Conservation (phyloP, 2,888 invertebrate species). For the Rugalucina vietnamica region DNA sequence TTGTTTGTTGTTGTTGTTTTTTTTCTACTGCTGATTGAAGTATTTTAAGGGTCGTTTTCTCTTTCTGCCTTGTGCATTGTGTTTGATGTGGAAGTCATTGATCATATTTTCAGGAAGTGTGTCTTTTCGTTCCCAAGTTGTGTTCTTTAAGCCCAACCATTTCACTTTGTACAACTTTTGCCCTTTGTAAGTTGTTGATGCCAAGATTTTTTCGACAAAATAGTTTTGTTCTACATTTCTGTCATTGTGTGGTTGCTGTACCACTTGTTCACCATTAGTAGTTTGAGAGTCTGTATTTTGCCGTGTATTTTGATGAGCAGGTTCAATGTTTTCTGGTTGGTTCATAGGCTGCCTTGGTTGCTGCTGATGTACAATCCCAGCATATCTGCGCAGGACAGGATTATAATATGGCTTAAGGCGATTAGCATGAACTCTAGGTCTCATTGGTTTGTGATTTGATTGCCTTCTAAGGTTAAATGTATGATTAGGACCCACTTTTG, state of each 20-base stretch:
- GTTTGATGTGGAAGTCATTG: neutral
- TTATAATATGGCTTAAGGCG: neutral
- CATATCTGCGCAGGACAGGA: neutral
- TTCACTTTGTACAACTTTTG: conserved; percentile 10
- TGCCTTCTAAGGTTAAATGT: conserved; percentile 27
- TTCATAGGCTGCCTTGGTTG: neutral
- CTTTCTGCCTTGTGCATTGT: neutral
- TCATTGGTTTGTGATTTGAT: neutral
- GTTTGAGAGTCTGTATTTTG: neutral
- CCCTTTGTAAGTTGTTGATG: neutral
- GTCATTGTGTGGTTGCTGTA: too few relatives aligned
- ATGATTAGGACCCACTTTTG: conserved; percentile 37
- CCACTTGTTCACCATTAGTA: too few relatives aligned
- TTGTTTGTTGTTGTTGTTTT: too few relatives aligned
- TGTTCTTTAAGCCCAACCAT: neutral
- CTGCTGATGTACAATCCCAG: neutral
- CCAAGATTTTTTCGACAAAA: conserved; percentile 13
- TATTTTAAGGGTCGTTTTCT: neutral
- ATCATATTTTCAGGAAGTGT: neutral
- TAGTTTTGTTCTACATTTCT: too few relatives aligned
- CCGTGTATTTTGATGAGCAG: neutral
- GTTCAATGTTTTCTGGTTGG: neutral
- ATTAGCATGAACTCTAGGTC: conserved; percentile 2
- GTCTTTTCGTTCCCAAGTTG: neutral
- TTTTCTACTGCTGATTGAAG: too few relatives aligned